phyloP scores from a whole-genome alignment of 2,797 vertebrate species.

The Champsocephalus gunnari region DNA sequence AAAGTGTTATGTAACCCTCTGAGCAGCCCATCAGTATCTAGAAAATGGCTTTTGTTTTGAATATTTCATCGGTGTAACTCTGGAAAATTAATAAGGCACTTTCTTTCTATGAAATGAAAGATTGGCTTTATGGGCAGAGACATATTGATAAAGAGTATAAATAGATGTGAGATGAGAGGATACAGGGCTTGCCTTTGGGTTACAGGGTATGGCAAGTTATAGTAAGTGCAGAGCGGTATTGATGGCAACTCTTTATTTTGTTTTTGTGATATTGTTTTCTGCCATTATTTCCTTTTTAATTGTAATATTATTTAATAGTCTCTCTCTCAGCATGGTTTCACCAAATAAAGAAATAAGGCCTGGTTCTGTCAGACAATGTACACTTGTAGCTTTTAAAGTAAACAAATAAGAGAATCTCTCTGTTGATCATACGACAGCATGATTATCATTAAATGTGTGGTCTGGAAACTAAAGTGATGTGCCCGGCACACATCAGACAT shows the following conservation, averaged over 20 bases:
- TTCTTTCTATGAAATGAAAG: conserved; percentile 15
- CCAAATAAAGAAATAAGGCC: conserved; percentile 36
- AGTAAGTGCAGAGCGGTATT: conserved; percentile 65
- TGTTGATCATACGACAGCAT: conserved; percentile 27
- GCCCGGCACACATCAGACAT: conserved; percentile 61
- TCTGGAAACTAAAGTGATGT: conserved; percentile 49
- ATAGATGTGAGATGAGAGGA: conserved; percentile 1
- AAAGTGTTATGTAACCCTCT: conserved; percentile 66
- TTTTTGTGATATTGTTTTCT: conserved; percentile 62
- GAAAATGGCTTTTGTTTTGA: conserved; percentile 12
- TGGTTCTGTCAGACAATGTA: conserved; percentile 40
- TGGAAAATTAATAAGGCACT: background rate
- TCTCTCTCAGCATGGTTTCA: conserved; percentile 40
- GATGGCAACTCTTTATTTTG: conserved; percentile 78
- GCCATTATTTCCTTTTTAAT: conserved; percentile 39
- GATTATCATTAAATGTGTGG: conserved; percentile 42
- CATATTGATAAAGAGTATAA: background rate
- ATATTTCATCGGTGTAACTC: conserved; percentile 7
- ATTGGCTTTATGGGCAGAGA: background rate
- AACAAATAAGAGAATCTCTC: background rate
- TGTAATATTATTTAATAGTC: conserved; percentile 24
- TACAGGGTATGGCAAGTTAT: conserved; percentile 59
- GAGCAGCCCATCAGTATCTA: conserved; percentile 27
- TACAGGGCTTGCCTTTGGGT: conserved; percentile 57
- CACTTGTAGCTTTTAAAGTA: conserved; percentile 22